Evolutionary conservation across 2,888 invertebrate species (phyloP).

Genomic region (Frankliniella fusca): DNA sequence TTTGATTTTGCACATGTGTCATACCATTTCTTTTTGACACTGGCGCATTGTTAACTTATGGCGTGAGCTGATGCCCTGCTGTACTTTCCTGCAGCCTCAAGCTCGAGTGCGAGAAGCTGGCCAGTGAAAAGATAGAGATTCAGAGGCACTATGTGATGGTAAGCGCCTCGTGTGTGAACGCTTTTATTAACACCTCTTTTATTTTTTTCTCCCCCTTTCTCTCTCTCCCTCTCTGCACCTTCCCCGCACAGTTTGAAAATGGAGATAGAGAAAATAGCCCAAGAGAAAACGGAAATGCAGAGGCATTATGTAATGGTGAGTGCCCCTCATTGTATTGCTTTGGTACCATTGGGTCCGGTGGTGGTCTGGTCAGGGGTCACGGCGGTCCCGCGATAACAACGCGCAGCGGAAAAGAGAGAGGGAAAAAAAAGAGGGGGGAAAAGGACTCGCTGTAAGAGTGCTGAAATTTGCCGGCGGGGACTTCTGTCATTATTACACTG

Average conservation of each 20-base stretch:
- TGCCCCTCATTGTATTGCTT: conserved; percentile 38
- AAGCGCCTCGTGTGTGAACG: conserved; percentile 46
- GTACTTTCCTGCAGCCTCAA: conserved; percentile 59
- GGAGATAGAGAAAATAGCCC: conserved; percentile 80
- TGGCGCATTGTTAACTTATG: not conserved
- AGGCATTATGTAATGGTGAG: conserved; percentile 84
- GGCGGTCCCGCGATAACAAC: no score
- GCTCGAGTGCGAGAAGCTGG: conserved; percentile 84
- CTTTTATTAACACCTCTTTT: conserved; percentile 29
- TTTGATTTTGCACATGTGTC: not conserved
- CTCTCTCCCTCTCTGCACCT: conserved; percentile 14
- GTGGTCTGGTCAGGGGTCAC: no score
- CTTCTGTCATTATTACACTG: no score
- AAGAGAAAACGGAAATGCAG: conserved; percentile 85
- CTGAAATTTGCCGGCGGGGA: no score
- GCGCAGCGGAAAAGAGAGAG: no score
- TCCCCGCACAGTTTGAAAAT: conserved; percentile 44
- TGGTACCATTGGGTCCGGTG: conserved; percentile 5
- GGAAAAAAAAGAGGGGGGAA: no score
- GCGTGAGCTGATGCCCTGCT: conserved; percentile 25
- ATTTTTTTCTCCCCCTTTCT: conserved; percentile 30
- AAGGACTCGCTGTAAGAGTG: no score
- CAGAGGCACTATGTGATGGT: conserved; percentile 89
- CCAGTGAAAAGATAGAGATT: conserved; percentile 84
- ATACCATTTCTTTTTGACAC: not conserved